These are phyloP conservation scores for Merodon equestris DNA, from an alignment of 2,888 invertebrate species.

Conservation along the genomic window DNA sequence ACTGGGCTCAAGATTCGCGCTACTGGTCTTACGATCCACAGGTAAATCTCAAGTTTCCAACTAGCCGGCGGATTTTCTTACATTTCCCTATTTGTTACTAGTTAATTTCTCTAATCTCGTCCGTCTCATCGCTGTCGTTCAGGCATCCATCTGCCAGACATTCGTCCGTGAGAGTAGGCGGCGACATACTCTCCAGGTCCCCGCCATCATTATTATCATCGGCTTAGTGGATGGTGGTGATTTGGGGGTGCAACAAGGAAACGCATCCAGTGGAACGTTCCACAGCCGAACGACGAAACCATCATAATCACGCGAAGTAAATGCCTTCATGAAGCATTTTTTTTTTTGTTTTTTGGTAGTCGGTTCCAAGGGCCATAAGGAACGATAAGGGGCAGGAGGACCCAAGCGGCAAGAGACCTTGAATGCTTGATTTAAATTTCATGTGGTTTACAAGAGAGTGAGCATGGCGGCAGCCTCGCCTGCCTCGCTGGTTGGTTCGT, in stretches of 20 bases:
- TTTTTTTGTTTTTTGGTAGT: constrained; percentile 7
- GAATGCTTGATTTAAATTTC: constrained; percentile 68
- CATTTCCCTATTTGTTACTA: too few species aligned
- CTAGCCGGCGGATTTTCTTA: neutral
- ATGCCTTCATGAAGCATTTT: constrained; percentile 27
- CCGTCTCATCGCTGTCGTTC: constrained; percentile 19
- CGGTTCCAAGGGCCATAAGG: constrained; percentile 39
- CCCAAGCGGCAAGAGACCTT: constrained; percentile 54
- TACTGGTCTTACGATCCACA: constrained; percentile 48
- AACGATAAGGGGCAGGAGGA: constrained; percentile 4
- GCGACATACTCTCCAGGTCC: constrained; percentile 8
- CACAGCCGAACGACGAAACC: constrained; percentile 24
- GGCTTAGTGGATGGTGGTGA: too few species aligned
- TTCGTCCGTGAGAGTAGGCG: constrained; percentile 37
- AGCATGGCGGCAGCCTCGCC: constrained; percentile 35
- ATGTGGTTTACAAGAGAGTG: constrained; percentile 62
- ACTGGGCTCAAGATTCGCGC: constrained; percentile 25
- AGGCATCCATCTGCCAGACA: neutral
- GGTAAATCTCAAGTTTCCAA: constrained; percentile 49
- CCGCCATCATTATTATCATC: constrained; percentile 23
- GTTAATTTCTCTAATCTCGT: too few species aligned
- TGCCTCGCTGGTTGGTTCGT: constrained; percentile 32
- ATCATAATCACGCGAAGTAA: constrained; percentile 43
- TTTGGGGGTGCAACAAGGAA: constrained; percentile 38
- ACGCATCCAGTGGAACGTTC: constrained; percentile 56